Base-by-base conservation (phyloP, 2,888 invertebrate genomes). In the Acrobasis consociella region DNA sequence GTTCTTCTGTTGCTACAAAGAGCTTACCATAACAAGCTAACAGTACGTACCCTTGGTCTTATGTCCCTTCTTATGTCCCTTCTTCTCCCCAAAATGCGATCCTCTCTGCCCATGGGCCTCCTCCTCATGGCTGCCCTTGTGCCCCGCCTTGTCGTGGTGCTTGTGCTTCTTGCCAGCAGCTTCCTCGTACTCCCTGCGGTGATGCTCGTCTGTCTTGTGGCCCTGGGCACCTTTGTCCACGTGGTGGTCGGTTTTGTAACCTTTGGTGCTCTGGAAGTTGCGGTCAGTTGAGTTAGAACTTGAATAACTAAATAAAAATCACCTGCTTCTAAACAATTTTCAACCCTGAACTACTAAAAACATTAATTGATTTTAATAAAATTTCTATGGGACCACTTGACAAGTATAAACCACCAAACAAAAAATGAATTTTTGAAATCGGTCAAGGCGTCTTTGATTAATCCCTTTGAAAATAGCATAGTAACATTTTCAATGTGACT, bases 1-100 rank as follows among this genome's bases (percentile, higher is more conserved):
- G n/a, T n/a, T n/a, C n/a, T n/a, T n/a, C n/a, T n/a, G n/a, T n/a
- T n/a, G n/a, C 2, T 3, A 5, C 2, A 5, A 22, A 22, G 2
- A 22, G 22, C 22, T 22, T 22, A 22, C 5, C 22, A 22, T 31
- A 5, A 31, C 31, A 31, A 31, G 31, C 7, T 31, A 7, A 31
- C 31, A 0, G 31, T n/a, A 60, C 76, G 70, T 62, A 92, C 93
- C 96, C 82, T 95, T 95, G 1, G 95, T 95, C 80, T 96, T 96
- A 76, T 96, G 95, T 5, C 96, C 96, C 73, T 95, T 95, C 77
- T 96, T 96, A 78, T 96, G 96, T 0, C 95, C 96, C 69, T 95
- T 95, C 77, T 96, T 96, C 81, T 96, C 95, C 0, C 94, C 95
- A 67, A 95, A 96, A 77, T 95, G 95, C 0, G 94, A 94, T 0